A percentile compares a stretch with the other conserved stretches of the same genome.
Conservation (phyloP, 2,113 vertebrate genomes). For the Corythaeola cristata region DNA sequence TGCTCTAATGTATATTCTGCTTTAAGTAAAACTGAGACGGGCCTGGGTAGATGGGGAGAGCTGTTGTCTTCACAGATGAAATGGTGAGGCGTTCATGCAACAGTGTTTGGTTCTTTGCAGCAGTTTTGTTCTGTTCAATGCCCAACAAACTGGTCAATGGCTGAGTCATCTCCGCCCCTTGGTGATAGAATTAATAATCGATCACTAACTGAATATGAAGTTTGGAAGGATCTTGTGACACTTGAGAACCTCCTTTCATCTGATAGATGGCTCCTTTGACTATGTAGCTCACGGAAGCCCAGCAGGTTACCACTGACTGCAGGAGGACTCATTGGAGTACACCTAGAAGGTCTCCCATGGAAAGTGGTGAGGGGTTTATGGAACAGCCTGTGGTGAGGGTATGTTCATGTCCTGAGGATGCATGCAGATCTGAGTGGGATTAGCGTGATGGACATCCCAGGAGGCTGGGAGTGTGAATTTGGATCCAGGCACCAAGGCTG, state of each 20-base stretch:
- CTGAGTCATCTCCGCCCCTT: rapidly evolving
- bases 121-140: background rate
- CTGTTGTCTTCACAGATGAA: background rate
- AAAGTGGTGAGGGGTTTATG: background rate
- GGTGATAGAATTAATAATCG: background rate
- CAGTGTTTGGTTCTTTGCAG: background rate
- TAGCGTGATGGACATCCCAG: background rate
- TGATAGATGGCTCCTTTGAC: background rate
- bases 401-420: background rate
- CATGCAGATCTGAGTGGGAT: background rate
- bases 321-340: background rate
- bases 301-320: no score
- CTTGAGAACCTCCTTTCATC: background rate
- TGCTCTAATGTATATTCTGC: background rate
- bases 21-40: background rate
- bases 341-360: background rate
- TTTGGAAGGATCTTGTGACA: background rate
- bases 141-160: background rate
- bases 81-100: background rate
- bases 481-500: background rate
- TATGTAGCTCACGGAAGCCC: rapidly evolving
- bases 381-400: background rate
- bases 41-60: background rate
- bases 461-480: background rate
- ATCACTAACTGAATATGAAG: background rate